phyloP scores from a whole-genome alignment of 2,797 vertebrate species.

The Poliocrania exsul region DNA sequence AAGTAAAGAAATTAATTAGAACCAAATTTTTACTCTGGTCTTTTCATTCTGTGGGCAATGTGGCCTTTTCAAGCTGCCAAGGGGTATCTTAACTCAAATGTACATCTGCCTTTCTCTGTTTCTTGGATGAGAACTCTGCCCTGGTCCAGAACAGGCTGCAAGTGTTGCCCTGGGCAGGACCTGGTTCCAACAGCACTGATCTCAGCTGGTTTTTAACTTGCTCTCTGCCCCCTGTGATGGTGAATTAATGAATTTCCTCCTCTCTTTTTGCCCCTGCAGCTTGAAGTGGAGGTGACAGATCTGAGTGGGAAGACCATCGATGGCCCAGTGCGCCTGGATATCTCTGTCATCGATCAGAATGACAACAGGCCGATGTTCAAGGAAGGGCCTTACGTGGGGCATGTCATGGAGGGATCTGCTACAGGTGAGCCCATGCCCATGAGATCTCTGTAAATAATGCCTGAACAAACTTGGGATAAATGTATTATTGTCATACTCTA shows the following conservation, averaged over 20 bases:
- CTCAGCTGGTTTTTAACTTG: not conserved
- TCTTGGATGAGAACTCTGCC: not conserved
- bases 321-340: conserved; percentile 82
- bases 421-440: conserved; percentile 80
- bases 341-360: conserved; percentile 94
- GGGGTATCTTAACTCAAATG: not conserved
- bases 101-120: not conserved
- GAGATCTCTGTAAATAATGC: fast-evolving
- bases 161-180: not conserved
- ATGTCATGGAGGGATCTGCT: conserved; percentile 94
- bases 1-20: not conserved
- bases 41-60: not conserved
- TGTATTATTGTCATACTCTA: fast-evolving
- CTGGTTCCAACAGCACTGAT: not conserved
- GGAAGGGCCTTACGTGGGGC: conserved; percentile 89
- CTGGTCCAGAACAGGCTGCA: not conserved
- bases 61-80: conserved; percentile 32
- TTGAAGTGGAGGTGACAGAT: conserved; percentile 85
- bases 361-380: conserved; percentile 95
- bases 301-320: conserved; percentile 84
- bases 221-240: not conserved
- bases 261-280: conserved; percentile 60
- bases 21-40: not conserved
- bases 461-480: not conserved
- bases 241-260: not conserved